phyloP scores from a whole-genome alignment of 2,888 invertebrate genomes.

The Spialia ferax region DNA sequence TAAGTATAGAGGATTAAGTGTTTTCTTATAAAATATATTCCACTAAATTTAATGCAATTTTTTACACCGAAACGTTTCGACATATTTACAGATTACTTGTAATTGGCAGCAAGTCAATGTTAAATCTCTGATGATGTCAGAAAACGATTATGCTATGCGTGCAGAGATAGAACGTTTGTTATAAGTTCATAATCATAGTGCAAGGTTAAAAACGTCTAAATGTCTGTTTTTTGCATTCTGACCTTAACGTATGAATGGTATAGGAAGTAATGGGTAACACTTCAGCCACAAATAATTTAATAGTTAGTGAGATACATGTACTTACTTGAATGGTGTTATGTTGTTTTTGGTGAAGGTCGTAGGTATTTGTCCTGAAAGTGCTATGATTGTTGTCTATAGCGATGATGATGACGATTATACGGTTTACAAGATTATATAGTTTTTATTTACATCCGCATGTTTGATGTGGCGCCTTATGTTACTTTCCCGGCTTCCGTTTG shows the following conservation, averaged over 20 bases:
- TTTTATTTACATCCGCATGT: too few species aligned
- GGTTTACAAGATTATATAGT: too few species aligned
- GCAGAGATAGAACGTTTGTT: slow-evolving; percentile 21
- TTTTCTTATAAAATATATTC: too few species aligned
- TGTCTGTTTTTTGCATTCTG: slow-evolving; percentile 25
- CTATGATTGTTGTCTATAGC: not conserved
- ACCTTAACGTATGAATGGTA: slow-evolving; percentile 24
- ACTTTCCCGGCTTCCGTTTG: slow-evolving; percentile 34
- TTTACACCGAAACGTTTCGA: not conserved
- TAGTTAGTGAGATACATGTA: too few species aligned
- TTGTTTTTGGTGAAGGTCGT: too few species aligned
- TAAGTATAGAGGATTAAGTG: too few species aligned
- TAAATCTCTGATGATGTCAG: slow-evolving; percentile 27
- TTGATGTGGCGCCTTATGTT: slow-evolving; percentile 26
- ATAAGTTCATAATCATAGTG: slow-evolving; percentile 20
- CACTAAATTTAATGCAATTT: too few species aligned
- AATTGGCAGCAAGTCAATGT: not conserved
- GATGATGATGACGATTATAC: too few species aligned
- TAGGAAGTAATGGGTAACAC: slow-evolving; percentile 28
- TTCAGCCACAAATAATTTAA: not conserved
- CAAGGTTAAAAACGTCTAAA: slow-evolving; percentile 23
- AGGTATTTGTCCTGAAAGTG: not conserved
- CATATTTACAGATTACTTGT: slow-evolving; percentile 3
- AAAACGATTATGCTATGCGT: slow-evolving; percentile 11
- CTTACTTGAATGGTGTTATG: too few species aligned